Conservation (phyloP, 2,113 vertebrate species). For the Eidolon helvum region DNA sequence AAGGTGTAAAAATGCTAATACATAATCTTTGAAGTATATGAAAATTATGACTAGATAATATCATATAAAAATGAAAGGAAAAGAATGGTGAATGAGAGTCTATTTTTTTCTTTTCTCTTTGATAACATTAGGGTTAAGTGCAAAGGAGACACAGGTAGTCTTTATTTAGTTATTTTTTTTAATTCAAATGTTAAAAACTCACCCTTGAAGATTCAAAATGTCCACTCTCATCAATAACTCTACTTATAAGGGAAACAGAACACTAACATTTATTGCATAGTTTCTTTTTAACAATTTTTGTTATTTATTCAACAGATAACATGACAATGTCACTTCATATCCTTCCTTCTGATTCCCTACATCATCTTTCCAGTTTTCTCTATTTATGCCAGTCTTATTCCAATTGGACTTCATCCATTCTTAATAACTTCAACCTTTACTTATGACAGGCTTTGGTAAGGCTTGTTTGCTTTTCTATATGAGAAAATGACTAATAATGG, state of each 20-base stretch:
- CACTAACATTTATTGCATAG: background rate
- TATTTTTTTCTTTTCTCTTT: background rate
- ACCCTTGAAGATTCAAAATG: background rate
- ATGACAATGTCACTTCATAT: background rate
- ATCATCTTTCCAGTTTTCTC: background rate
- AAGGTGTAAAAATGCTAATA: slow-evolving; percentile 43
- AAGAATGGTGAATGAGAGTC: background rate
- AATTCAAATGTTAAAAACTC: slow-evolving; percentile 61
- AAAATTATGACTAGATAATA: slow-evolving; percentile 44
- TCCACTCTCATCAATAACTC: background rate
- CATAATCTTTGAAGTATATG: slow-evolving; percentile 36
- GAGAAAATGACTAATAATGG: slow-evolving; percentile 56
- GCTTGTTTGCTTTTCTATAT: slow-evolving; percentile 67
- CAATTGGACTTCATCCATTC: slow-evolving; percentile 46
- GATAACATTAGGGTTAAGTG: background rate
- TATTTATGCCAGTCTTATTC: slow-evolving; percentile 40
- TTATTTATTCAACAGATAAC: background rate
- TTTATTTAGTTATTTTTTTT: slow-evolving; percentile 44
- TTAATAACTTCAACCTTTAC: slow-evolving; percentile 64
- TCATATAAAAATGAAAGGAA: slow-evolving; percentile 53
- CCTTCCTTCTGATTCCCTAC: background rate
- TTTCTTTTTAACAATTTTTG: background rate
- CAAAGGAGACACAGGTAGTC: background rate
- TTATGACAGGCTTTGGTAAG: slow-evolving; percentile 60
- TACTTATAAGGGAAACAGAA: background rate